phyloP scores from a whole-genome alignment of 92 coral and sea anemone species.

The Muricea muricata region DNA sequence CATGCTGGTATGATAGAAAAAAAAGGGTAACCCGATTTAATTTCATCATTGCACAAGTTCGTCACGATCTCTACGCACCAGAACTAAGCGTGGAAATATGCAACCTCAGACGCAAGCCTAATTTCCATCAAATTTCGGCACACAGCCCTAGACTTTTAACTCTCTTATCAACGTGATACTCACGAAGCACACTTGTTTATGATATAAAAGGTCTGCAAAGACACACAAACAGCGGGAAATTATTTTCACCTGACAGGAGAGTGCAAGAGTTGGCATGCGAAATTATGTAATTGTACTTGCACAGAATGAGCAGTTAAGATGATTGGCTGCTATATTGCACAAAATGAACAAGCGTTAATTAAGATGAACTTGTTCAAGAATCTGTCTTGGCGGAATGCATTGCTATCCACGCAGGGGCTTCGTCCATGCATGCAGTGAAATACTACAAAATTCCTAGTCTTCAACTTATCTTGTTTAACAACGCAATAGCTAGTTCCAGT shows the following conservation, averaged over 20 bases:
- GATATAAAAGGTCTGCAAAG: neutral
- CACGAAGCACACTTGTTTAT: neutral
- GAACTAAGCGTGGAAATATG: too few relatives aligned
- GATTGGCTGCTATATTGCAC: neutral
- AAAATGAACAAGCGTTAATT: neutral
- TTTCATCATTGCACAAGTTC: too few relatives aligned
- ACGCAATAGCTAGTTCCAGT: neutral
- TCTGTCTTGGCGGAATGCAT: neutral
- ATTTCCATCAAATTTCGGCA: too few relatives aligned
- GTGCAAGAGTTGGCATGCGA: neutral
- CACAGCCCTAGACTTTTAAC: too few relatives aligned
- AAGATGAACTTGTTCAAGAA: neutral
- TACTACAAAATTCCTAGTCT: neutral
- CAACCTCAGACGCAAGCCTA: too few relatives aligned
- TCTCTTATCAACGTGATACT: too few relatives aligned
- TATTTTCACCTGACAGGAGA: neutral
- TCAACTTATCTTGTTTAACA: neutral
- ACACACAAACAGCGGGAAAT: neutral
- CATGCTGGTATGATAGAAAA: too few relatives aligned
- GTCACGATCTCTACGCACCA: too few relatives aligned
- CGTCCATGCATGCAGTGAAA: neutral
- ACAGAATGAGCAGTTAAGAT: neutral
- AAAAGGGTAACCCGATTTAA: too few relatives aligned
- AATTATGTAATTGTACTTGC: neutral
- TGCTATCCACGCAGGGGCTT: conserved; percentile 9